Evolutionary conservation across 2,797 vertebrate genomes (phyloP).

Genomic region (Nothura maculosa): DNA sequence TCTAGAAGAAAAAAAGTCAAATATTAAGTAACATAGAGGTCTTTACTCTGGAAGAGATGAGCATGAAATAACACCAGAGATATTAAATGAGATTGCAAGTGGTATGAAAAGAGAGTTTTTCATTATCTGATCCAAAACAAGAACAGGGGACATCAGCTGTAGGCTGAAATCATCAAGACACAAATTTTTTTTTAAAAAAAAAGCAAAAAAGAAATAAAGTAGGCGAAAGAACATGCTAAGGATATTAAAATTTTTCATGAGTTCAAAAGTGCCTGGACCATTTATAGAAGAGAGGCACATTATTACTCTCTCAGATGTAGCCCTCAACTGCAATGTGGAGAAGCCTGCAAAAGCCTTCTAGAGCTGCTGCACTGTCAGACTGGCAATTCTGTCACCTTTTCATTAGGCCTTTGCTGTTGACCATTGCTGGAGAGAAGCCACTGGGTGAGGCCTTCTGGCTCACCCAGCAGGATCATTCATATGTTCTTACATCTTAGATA

Average conservation of each 20-base stretch:
- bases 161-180: neutral
- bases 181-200: rapidly evolving
- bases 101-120: too few relatives aligned
- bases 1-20: too few relatives aligned
- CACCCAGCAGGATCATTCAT: neutral
- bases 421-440: neutral
- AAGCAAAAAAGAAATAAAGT: neutral
- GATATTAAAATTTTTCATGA: neutral
- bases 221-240: neutral
- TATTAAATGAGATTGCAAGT: too few relatives aligned
- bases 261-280: neutral
- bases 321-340: neutral
- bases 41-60: too few relatives aligned
- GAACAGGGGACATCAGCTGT: neutral
- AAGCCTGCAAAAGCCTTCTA: neutral
- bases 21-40: neutral
- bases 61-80: too few relatives aligned
- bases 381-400: neutral
- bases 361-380: neutral
- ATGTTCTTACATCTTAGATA: neutral
- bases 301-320: neutral
- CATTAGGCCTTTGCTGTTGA: neutral
- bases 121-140: neutral
- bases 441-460: neutral
- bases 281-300: neutral